phyloP scores from a whole-genome alignment of 2,113 vertebrate genomes.

The Menura novaehollandiae region DNA sequence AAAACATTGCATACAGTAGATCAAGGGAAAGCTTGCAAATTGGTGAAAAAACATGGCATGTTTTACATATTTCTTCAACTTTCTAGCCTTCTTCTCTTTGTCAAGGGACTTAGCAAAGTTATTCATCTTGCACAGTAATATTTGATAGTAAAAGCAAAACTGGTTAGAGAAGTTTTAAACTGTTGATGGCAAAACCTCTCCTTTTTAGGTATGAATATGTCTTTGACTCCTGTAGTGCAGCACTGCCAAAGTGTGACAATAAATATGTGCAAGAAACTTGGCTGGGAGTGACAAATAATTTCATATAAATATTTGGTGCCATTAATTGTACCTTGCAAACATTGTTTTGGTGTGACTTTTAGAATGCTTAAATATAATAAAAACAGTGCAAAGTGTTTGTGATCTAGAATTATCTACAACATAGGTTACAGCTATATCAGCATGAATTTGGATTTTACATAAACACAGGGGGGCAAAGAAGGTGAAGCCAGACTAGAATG shows the following conservation, averaged over 20 bases:
- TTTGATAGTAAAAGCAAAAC: not conserved
- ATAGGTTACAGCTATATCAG: not conserved
- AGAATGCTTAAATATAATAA: not conserved
- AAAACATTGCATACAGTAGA: not conserved
- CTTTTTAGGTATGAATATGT: not conserved
- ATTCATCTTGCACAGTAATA: not conserved
- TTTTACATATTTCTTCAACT: not conserved
- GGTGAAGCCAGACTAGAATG: not conserved
- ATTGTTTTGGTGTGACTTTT: not conserved
- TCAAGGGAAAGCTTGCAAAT: not conserved
- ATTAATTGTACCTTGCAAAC: not conserved
- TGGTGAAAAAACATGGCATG: not conserved
- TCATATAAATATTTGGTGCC: not conserved
- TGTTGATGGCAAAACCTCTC: not conserved
- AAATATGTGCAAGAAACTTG: not conserved
- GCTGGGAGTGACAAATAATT: not conserved
- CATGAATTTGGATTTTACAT: not conserved
- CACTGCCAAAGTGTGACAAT: not conserved
- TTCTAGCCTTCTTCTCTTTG: not conserved
- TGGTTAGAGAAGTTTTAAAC: not conserved
- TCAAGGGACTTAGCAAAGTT: not conserved
- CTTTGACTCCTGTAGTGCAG: not conserved
- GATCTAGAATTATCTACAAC: not conserved
- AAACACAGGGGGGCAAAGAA: not conserved
- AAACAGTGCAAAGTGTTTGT: not conserved